Evolutionary conservation across 2,888 invertebrate genomes (phyloP), one percentile per base, ranked within the genome.

Genomic region (Adela reaumurella): DNA sequence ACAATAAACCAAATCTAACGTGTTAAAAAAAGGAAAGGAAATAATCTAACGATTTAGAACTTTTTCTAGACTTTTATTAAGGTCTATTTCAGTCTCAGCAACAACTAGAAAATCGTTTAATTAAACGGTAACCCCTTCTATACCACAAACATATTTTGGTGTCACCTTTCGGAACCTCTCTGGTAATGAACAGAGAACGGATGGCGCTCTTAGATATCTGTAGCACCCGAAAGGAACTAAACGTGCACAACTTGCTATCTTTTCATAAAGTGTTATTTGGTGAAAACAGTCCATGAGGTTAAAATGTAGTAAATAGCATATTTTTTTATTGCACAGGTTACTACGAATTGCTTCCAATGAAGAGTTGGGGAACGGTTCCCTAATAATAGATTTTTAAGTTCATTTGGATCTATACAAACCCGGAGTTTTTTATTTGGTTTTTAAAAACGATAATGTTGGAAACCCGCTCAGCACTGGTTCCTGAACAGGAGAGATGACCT

Each of bases 251-350:
- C 20, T 52, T 47, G n/a, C 43, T 45, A 52, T 52, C 16, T 53
- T 43, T 43, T 50, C 19, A 18, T 54, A 50, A 17, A 58, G 42
- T 8, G 47, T 49, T n/a, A 58, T 47, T 35, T 57, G 52, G 52
- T 53, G 55, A 46, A 58, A 57, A 11, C 57, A 54, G 19, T 52
- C 52, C 44, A n/a, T n/a, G n/a, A n/a, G n/a, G n/a, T 55, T 56
- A n/a, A 55, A 45, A 51, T 55, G 57, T 24, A 58, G 48, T 16
- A 56, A 52, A 20, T 52, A 54, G 50, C 53, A 59, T n/a, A 54
- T 45, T 19, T 43, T 51, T 49, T 58, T 56, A 46, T 46, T 50
- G 24, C 24, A 6, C 8, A 60, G 47, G 45, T 57, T 56, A 42
- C 49, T 44, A 14, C 49, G 19, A 16, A 58, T 46, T 19, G 59